Evolutionary conservation across 2,888 invertebrate species (phyloP), one percentile per base, ranked within the genome.

Genomic region (Leptinotarsa peninsularis): DNA sequence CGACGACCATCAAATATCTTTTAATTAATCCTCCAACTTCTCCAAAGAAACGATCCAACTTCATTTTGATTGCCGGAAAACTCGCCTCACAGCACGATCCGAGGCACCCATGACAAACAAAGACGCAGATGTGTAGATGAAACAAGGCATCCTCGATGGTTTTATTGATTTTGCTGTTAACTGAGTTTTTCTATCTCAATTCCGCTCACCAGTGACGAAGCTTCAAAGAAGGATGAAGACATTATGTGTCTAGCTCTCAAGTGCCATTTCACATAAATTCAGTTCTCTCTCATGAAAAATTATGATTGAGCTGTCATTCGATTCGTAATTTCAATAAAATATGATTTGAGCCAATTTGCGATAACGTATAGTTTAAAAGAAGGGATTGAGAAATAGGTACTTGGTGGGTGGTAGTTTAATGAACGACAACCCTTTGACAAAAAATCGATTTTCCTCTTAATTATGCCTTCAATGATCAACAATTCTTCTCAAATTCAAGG

Each of bases 111-210:
- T 66, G 68, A 71, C 75, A 75, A 75, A 73, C 73, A 72, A 68
- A 75, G 73, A 76, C 69, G 69, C 78, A 75, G 74, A 72, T 74
- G 76, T 66, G 73, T 69, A 73, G 66, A 54, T 43, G 75, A 73
- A 75, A 76, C 76, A 69, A 71, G 73, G 73, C 76, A 70, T 58
- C 52, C 72, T 49, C 70, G 72, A 76, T 76, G 66, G 76, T 78
- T 76, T 78, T 78, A 76, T 76, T 76, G 74, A 71, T 76, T 78
- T 74, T 70, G 63, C 72, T 66, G 68, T 23, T 66, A 75, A 76
- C 71, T 76, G 71, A 75, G 74, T 78, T 78, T 78, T 78, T 71
- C 74, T 54, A 23, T 27, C 27, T 43, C 60, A 54, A 23, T 18
- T 27, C 66, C 58, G 66, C n/a, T 49, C 49, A 4, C 70, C 70